Evolutionary conservation across 2,113 vertebrate genomes (phyloP).

Genomic region (Brachyhypopomus occidentalis): DNA sequence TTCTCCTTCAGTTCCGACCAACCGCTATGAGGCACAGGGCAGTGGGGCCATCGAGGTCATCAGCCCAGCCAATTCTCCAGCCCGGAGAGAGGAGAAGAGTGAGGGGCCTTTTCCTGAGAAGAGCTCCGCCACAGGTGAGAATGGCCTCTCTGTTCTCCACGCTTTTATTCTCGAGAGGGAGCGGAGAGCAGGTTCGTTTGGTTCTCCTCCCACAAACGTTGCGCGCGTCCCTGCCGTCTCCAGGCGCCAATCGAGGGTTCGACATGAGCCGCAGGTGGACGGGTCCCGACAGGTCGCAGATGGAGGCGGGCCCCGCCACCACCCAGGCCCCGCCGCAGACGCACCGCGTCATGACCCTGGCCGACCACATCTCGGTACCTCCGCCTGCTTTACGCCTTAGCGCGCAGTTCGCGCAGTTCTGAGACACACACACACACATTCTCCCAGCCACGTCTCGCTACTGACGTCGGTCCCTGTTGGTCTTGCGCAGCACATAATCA

Average conservation of each 20-base stretch:
- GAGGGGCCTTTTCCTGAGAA: slow-evolving; percentile 78
- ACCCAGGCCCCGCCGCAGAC: slow-evolving; percentile 84
- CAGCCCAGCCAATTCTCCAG: slow-evolving; percentile 91
- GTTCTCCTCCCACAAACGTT: not conserved
- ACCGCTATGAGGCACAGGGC: slow-evolving; percentile 85
- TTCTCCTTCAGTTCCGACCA: slow-evolving; percentile 83
- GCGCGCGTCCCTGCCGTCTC: slow-evolving; percentile 7
- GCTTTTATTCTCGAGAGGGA: too few relatives aligned
- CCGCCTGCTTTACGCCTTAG: not conserved
- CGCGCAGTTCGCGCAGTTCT: too few relatives aligned
- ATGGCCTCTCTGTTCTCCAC: too few relatives aligned
- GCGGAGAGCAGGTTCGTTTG: too few relatives aligned
- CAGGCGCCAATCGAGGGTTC: slow-evolving; percentile 80
- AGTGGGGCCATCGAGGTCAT: slow-evolving; percentile 94
- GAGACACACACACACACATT: too few relatives aligned
- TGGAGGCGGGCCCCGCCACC: slow-evolving; percentile 63
- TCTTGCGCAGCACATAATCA: slow-evolving; percentile 90
- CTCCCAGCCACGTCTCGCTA: not conserved
- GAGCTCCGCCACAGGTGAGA: slow-evolving; percentile 79
- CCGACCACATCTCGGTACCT: slow-evolving; percentile 97
- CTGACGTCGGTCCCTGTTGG: not conserved
- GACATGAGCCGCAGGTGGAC: slow-evolving; percentile 85
- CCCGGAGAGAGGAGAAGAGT: slow-evolving; percentile 84
- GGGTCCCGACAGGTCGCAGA: slow-evolving; percentile 78
- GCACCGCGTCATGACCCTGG: slow-evolving; percentile 93